These are phyloP conservation scores for Pseudochaenichthys georgianus DNA, from an alignment of 2,797 vertebrate species.

Conservation along the genomic window DNA sequence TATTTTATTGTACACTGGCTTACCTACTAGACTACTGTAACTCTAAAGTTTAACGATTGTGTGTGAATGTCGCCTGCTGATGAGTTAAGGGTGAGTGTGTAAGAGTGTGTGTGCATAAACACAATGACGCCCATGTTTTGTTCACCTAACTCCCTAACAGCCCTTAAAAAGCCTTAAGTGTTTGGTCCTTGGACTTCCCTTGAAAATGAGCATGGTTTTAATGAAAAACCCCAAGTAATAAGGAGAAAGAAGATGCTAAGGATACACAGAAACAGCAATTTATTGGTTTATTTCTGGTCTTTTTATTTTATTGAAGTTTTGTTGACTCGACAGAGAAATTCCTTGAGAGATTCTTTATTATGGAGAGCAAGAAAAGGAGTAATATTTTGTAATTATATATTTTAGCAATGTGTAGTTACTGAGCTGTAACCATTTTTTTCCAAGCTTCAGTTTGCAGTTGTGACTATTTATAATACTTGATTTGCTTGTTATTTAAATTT, in stretches of 20 bases:
- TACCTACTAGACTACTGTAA: conserved; percentile 99
- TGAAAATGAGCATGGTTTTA: conserved; percentile 92
- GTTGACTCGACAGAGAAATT: conserved; percentile 89
- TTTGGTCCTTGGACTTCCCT: conserved; percentile 94
- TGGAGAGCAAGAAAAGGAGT: conserved; percentile 84
- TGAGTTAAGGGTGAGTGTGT: conserved; percentile 47
- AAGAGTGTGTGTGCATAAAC: conserved; percentile 48
- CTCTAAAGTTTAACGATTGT: conserved; percentile 92
- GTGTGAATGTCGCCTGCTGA: conserved; percentile 76
- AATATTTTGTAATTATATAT: conserved; percentile 91
- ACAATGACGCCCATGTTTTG: conserved; percentile 88
- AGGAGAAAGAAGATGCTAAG: conserved; percentile 80
- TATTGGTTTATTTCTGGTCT: conserved; percentile 53
- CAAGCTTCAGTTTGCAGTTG: conserved; percentile 90
- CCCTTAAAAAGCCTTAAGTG: conserved; percentile 99
- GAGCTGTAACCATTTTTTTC: conserved; percentile 85
- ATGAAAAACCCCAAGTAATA: conserved; percentile 84
- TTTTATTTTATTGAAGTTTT: conserved; percentile 83
- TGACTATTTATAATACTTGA: conserved; percentile 95
- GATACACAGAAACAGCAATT: conserved; percentile 84
- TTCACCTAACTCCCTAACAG: conserved; percentile 89
- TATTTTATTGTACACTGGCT: conserved; percentile 99
- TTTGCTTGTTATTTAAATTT: conserved; percentile 87
- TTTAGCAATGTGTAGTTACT: conserved; percentile 92
- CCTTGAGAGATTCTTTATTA: conserved; percentile 88